Percentiles rank a stretch among this genome's conserved stretches.
These are phyloP conservation scores for Ophioninae sp. DNA, from an alignment of 2,888 invertebrate genomes.

Conservation along the genomic window DNA sequence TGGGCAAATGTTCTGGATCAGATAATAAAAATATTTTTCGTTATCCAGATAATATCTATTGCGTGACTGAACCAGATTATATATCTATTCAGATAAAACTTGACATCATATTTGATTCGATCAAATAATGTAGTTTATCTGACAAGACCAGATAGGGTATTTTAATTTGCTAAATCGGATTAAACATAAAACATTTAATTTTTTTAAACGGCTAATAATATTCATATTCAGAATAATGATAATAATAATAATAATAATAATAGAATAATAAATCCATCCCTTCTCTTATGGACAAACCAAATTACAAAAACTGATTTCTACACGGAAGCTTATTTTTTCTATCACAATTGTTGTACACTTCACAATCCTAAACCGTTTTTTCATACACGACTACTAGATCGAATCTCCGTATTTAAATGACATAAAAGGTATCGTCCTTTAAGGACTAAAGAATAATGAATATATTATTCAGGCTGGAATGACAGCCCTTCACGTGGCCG, in stretches of 20 bases:
- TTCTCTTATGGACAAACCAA: background rate
- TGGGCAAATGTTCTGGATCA: background rate
- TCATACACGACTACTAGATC: background rate
- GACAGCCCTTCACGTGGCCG: constrained; percentile 87
- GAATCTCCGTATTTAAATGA: background rate
- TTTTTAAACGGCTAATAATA: too few relatives aligned
- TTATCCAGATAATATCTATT: background rate
- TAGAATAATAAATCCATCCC: too few relatives aligned
- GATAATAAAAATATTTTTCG: background rate
- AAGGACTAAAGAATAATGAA: background rate
- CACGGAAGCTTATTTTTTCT: background rate
- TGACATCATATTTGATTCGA: too few relatives aligned
- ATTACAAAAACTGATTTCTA: background rate
- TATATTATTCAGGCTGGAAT: constrained; percentile 84
- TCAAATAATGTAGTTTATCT: too few relatives aligned
- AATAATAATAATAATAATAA: too few relatives aligned
- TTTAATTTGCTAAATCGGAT: too few relatives aligned
- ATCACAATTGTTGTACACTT: background rate
- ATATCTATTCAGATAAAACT: too few relatives aligned
- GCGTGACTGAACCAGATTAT: too few relatives aligned
- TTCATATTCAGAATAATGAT: too few relatives aligned
- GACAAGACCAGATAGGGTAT: too few relatives aligned
- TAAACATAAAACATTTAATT: too few relatives aligned
- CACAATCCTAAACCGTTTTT: background rate
- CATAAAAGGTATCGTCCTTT: background rate